Percentiles rank a stretch among this genome's conserved stretches.
These are phyloP conservation scores for Caenorhabditis doughertyi DNA, from an alignment of 2,888 invertebrate genomes.

Conservation along the genomic window DNA sequence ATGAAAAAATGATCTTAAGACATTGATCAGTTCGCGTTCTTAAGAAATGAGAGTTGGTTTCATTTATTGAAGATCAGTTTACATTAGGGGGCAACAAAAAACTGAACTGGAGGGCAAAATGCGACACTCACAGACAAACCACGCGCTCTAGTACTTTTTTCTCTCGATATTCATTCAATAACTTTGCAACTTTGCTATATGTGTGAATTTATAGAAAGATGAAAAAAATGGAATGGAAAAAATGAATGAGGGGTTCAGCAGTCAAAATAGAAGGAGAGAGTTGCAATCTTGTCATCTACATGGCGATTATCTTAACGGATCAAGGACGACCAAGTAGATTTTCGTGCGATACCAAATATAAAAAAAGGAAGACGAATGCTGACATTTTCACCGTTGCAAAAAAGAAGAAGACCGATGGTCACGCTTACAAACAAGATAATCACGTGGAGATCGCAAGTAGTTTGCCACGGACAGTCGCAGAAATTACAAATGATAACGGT, in stretches of 20 bases:
- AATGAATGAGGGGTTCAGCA: slow-evolving; percentile 7
- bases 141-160: slow-evolving; percentile 26
- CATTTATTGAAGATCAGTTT: slow-evolving; percentile 46
- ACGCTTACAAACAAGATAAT: slow-evolving; percentile 53
- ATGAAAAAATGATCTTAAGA: slow-evolving; percentile 32
- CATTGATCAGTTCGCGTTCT: slow-evolving; percentile 18
- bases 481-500: slow-evolving; percentile 31
- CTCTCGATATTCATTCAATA: slow-evolving; percentile 4
- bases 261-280: too few relatives aligned
- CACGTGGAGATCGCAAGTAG: slow-evolving; percentile 49
- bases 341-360: slow-evolving; percentile 13
- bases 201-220: slow-evolving; percentile 2
- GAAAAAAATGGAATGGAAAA: not conserved
- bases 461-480: slow-evolving; percentile 25
- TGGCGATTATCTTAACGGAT: slow-evolving; percentile 48
- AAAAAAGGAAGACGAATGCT: slow-evolving; percentile 15
- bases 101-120: slow-evolving; percentile 21
- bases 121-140: slow-evolving; percentile 19
- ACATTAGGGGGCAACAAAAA: slow-evolving; percentile 14
- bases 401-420: slow-evolving; percentile 50
- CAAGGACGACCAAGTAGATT: slow-evolving; percentile 47
- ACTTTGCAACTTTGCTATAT: slow-evolving; percentile 14
- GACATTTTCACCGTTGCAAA: slow-evolving; percentile 25
- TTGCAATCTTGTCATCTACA: slow-evolving; percentile 30
- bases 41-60: slow-evolving; percentile 22